phyloP scores from a whole-genome alignment of 1,140 invertebrate genomes.

The Calephelis virginiensis region DNA sequence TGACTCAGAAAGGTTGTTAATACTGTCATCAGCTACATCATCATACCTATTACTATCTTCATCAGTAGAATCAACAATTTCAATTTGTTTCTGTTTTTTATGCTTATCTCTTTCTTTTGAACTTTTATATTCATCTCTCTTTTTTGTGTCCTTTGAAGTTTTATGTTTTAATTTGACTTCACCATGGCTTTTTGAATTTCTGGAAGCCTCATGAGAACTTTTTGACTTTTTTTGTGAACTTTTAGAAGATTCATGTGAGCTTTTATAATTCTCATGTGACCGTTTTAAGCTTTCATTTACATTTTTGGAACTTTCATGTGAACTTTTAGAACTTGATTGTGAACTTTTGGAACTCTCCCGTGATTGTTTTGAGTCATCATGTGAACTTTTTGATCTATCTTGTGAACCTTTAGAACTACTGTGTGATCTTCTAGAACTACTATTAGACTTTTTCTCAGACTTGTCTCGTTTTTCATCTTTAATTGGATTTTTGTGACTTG shows the following conservation, averaged over 20 bases:
- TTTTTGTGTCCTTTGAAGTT: constrained; percentile 32
- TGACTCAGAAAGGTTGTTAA: constrained; percentile 57
- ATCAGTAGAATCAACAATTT: constrained; percentile 35
- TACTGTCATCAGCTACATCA: constrained; percentile 40
- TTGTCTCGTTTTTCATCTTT: constrained; percentile 44
- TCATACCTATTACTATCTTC: constrained; percentile 34
- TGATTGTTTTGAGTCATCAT: constrained; percentile 35
- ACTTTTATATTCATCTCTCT: constrained; percentile 39
- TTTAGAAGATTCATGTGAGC: constrained; percentile 38
- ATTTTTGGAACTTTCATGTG: constrained; percentile 38
- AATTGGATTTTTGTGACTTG: constrained; percentile 51
- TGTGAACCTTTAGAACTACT: constrained; percentile 11
- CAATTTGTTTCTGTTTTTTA: constrained; percentile 38
- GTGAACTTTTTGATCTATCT: not conserved
- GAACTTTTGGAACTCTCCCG: constrained; percentile 44
- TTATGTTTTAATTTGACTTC: constrained; percentile 45
- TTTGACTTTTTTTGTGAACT: constrained; percentile 44
- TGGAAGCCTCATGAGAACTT: constrained; percentile 38
- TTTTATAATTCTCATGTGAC: constrained; percentile 39
- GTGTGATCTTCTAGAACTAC: constrained; percentile 48
- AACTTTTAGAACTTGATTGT: constrained; percentile 26
- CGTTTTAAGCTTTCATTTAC: constrained; percentile 42
- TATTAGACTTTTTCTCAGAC: constrained; percentile 45
- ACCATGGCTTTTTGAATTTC: constrained; percentile 42
- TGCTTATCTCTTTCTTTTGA: constrained; percentile 48